Percentiles rank a stretch among this genome's conserved stretches.
Conservation (phyloP, 2,888 invertebrate genomes). For the Morpho achilles region DNA sequence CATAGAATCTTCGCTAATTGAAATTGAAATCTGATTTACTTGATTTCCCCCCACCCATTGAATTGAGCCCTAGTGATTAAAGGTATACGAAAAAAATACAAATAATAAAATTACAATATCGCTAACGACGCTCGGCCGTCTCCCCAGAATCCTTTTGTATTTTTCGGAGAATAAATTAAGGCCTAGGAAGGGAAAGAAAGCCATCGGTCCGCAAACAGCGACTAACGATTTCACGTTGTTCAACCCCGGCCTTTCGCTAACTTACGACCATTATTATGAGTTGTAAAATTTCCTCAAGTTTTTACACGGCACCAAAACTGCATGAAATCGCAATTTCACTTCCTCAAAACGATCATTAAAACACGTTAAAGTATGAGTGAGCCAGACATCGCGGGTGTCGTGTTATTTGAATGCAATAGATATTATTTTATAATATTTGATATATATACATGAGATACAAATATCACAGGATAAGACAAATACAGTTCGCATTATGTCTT, state of each 20-base stretch:
- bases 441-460: too few species aligned
- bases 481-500: too few species aligned
- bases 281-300: constrained; percentile 33
- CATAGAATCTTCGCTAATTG: constrained; percentile 73
- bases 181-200: constrained; percentile 59
- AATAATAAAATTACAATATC: constrained; percentile 81
- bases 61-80: constrained; percentile 68
- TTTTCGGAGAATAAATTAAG: constrained; percentile 74
- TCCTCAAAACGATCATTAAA: constrained; percentile 27
- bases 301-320: constrained; percentile 27
- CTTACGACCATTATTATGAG: constrained; percentile 37
- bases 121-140: constrained; percentile 69
- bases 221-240: constrained; percentile 61
- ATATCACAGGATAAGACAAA: too few species aligned
- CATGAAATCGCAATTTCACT: constrained; percentile 10
- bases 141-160: constrained; percentile 77
- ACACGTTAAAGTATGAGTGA: not conserved
- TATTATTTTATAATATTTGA: too few species aligned
- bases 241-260: constrained; percentile 41
- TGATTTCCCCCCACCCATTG: constrained; percentile 47
- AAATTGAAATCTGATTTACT: constrained; percentile 77
- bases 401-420: too few species aligned
- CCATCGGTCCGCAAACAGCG: constrained; percentile 56
- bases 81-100: constrained; percentile 78
- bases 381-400: too few species aligned